phyloP scores from a whole-genome alignment of 2,888 invertebrate species.

The Drosophila mimica region DNA sequence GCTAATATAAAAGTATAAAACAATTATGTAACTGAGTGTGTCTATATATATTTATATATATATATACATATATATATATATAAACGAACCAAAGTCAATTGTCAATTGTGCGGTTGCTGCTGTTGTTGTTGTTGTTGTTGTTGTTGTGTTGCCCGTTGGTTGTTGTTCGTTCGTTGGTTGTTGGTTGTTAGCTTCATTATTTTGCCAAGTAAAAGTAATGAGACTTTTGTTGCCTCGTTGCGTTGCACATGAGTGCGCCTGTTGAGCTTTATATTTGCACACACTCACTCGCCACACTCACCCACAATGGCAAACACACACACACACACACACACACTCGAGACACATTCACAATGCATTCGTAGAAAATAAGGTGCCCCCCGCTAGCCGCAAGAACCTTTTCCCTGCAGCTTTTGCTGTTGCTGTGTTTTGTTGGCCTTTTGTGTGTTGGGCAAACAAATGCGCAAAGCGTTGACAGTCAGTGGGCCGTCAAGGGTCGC shows the following conservation, averaged over 20 bases:
- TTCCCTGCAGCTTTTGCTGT: slow-evolving; percentile 26
- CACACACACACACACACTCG: slow-evolving; percentile 12
- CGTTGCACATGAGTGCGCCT: slow-evolving; percentile 78
- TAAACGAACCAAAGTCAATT: slow-evolving; percentile 63
- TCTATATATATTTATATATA: neutral
- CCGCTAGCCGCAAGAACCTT: neutral
- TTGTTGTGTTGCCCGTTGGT: slow-evolving; percentile 12
- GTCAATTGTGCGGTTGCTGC: slow-evolving; percentile 50
- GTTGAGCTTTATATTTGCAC: slow-evolving; percentile 61
- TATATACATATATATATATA: neutral
- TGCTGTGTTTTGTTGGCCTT: slow-evolving; percentile 52
- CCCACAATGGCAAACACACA: slow-evolving; percentile 2
- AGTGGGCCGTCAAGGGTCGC: slow-evolving; percentile 31
- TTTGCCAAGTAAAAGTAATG: slow-evolving; percentile 80
- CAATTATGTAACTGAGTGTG: slow-evolving; percentile 18
- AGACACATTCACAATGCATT: slow-evolving; percentile 21
- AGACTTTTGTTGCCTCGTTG: slow-evolving; percentile 80
- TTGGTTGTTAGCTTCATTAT: slow-evolving; percentile 73
- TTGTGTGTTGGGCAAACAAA: slow-evolving; percentile 76
- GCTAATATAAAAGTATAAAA: slow-evolving; percentile 4
- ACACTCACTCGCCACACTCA: slow-evolving; percentile 5
- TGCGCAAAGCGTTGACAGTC: slow-evolving; percentile 74
- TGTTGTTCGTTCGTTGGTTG: slow-evolving; percentile 23
- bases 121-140: slow-evolving; percentile 14
- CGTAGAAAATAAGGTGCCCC: slow-evolving; percentile 43